These are phyloP conservation scores for Chloroclysta siterata DNA, from an alignment of 2,888 invertebrate species.

Conservation along the genomic window DNA sequence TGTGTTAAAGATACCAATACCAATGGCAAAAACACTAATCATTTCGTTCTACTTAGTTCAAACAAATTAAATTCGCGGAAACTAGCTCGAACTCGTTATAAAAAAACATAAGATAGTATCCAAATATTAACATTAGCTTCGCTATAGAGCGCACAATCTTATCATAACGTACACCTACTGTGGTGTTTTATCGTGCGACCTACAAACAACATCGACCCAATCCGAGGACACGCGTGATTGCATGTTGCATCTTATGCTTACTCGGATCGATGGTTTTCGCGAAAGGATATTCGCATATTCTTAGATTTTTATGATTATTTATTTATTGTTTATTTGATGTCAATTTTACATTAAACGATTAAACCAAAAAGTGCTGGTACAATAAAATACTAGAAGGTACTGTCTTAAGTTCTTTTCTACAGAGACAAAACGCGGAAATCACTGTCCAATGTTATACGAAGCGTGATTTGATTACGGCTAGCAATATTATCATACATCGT, in stretches of 20 bases:
- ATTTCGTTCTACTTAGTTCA: neutral
- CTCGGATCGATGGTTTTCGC: conserved; percentile 4
- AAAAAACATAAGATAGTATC: conserved; percentile 7
- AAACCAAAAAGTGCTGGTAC: no score
- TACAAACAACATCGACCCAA: conserved; percentile 40
- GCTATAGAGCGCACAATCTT: conserved; percentile 30
- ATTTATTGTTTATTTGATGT: no score
- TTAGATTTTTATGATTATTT: no score
- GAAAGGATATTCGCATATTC: neutral
- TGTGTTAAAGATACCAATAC: no score
- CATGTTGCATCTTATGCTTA: conserved; percentile 34
- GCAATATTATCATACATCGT: neutral
- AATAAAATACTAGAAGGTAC: no score
- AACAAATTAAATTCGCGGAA: neutral
- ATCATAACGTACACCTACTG: conserved; percentile 32
- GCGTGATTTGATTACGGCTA: no score
- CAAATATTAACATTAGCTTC: conserved; percentile 25
- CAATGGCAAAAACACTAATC: no score
- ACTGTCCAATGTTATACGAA: neutral
- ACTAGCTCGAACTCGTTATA: neutral
- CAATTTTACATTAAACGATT: no score
- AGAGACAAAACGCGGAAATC: neutral
- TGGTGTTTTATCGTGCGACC: conserved; percentile 37
- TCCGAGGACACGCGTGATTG: conserved; percentile 32
- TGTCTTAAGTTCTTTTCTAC: neutral